Conservation (phyloP, 2,797 vertebrate species). For the Vireo griseus region DNA sequence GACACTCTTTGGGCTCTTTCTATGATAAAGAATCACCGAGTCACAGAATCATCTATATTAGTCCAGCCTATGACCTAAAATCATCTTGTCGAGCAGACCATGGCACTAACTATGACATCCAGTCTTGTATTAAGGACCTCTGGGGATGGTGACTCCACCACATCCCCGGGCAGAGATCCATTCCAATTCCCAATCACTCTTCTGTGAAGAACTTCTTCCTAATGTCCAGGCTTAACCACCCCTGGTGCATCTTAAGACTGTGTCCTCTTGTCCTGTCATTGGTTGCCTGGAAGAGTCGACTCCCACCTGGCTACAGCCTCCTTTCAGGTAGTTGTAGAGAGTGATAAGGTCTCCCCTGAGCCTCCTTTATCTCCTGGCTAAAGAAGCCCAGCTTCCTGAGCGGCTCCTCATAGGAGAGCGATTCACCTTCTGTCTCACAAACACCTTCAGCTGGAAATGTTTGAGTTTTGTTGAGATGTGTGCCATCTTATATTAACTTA, state of each 20-base stretch:
- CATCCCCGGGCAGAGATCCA: neutral
- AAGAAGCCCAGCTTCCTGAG: neutral
- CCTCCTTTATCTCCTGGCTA: neutral
- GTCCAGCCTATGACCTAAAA: neutral
- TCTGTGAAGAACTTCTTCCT: neutral
- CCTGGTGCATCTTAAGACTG: no score
- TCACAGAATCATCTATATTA: neutral
- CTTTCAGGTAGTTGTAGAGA: neutral
- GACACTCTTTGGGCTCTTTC: neutral
- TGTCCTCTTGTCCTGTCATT: neutral
- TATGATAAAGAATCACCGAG: neutral
- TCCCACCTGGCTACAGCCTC: rapidly evolving
- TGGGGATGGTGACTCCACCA: neutral
- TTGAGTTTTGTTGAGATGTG: neutral
- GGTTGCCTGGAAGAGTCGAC: rapidly evolving
- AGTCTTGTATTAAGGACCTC: neutral
- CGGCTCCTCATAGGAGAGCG: no score
- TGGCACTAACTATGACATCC: rapidly evolving
- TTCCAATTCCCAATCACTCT: neutral
- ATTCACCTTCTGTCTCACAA: neutral
- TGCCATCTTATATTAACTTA: neutral
- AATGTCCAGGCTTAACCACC: neutral
- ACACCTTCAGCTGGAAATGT: neutral
- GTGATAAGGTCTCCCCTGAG: no score
- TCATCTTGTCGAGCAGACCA: rapidly evolving